These are phyloP conservation scores for Pseudolycoriella hygida DNA, from an alignment of 2,888 invertebrate species.

Conservation along the genomic window DNA sequence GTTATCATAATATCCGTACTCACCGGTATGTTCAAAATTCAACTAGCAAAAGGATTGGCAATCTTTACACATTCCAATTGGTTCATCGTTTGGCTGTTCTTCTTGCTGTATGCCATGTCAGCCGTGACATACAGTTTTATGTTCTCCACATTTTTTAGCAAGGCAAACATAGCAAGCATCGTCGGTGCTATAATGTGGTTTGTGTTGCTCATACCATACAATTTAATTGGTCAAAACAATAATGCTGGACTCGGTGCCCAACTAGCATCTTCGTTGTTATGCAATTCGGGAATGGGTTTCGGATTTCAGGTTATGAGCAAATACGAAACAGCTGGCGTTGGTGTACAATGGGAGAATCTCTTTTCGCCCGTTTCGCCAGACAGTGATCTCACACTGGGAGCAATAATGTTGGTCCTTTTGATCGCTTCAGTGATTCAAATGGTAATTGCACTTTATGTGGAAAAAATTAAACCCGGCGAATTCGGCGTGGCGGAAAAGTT, in stretches of 20 bases:
- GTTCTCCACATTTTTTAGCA: slow-evolving; percentile 53
- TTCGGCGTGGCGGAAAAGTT: slow-evolving; percentile 59
- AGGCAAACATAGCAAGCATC: slow-evolving; percentile 53
- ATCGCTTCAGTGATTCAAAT: slow-evolving; percentile 49
- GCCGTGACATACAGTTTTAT: slow-evolving; percentile 55
- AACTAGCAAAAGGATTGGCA: slow-evolving; percentile 15
- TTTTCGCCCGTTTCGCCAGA: slow-evolving; percentile 38
- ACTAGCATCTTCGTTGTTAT: slow-evolving; percentile 35
- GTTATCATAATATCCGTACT: too few relatives aligned
- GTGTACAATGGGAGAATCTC: slow-evolving; percentile 32
- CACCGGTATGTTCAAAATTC: too few relatives aligned
- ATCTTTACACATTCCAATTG: slow-evolving; percentile 49
- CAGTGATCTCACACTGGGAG: slow-evolving; percentile 43
- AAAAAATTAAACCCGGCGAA: slow-evolving; percentile 63
- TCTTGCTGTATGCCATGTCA: slow-evolving; percentile 45
- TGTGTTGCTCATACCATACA: slow-evolving; percentile 45
- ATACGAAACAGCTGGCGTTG: slow-evolving; percentile 48
- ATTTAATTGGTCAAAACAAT: slow-evolving; percentile 12
- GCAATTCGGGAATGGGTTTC: slow-evolving; percentile 57
- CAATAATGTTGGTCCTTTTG: slow-evolving; percentile 49
- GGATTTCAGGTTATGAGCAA: slow-evolving; percentile 51
- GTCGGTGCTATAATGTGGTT: slow-evolving; percentile 55
- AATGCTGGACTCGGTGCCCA: too few relatives aligned
- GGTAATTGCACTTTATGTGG: slow-evolving; percentile 56
- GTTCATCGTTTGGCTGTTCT: slow-evolving; percentile 42